Evolutionary conservation across 2,888 invertebrate genomes (phyloP).

Genomic region (Eupithecia centaureata): DNA sequence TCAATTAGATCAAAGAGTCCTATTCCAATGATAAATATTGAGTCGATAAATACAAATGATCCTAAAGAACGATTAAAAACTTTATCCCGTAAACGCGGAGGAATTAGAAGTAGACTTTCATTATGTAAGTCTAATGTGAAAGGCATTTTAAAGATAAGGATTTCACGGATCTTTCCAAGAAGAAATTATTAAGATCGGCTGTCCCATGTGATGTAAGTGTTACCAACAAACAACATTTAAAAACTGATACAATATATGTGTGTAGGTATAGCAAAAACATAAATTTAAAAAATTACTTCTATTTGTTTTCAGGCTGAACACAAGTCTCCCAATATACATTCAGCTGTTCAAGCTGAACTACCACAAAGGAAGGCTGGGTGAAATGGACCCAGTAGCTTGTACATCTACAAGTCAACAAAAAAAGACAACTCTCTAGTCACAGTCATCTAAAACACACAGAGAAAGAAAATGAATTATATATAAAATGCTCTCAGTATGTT

Average conservation of each 20-base stretch:
- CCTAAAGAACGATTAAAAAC: too few relatives aligned
- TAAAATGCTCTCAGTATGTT: not conserved
- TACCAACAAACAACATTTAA: not conserved
- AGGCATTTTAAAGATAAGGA: not conserved
- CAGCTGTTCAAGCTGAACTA: not conserved
- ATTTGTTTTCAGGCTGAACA: constrained; percentile 2
- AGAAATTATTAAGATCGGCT: constrained; percentile 2
- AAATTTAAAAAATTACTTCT: not conserved
- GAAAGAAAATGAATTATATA: not conserved
- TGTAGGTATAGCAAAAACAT: not conserved
- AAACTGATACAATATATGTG: not conserved
- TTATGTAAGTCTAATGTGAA: not conserved
- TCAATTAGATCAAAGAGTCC: too few relatives aligned
- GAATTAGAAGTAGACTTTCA: too few relatives aligned
- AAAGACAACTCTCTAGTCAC: not conserved
- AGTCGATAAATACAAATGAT: too few relatives aligned
- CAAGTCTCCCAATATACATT: not conserved
- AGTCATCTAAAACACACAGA: not conserved
- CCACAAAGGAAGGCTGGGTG: not conserved
- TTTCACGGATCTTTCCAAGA: constrained; percentile 2
- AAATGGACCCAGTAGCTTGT: not conserved
- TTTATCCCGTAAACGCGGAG: too few relatives aligned
- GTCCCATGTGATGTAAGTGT: constrained; percentile 5
- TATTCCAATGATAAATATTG: too few relatives aligned
- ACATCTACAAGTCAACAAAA: constrained; percentile 1